Percentiles rank a stretch among this genome's conserved stretches.
Conservation (phyloP, 2,113 vertebrate genomes). For the Mesocricetus auratus region DNA sequence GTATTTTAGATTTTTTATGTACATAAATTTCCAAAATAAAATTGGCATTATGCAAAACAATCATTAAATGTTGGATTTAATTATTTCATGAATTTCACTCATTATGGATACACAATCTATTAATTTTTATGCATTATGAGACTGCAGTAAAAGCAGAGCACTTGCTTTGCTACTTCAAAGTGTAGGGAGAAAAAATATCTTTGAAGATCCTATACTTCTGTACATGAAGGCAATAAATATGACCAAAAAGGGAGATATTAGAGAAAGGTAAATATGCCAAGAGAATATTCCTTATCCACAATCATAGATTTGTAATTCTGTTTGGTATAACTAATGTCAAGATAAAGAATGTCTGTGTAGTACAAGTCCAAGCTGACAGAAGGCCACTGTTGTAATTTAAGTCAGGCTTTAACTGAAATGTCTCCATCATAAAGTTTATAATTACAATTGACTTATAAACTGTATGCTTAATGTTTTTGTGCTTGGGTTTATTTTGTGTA, state of each 20-base stretch:
- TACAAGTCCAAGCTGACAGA: neutral
- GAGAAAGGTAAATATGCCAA: neutral
- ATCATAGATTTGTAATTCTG: neutral
- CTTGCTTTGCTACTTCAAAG: neutral
- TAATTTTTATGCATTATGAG: neutral
- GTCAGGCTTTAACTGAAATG: neutral
- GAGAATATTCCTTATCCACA: neutral
- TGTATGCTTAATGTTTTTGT: neutral
- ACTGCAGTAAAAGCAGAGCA: neutral
- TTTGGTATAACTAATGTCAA: neutral
- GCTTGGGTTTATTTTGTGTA: neutral
- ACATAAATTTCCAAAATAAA: conserved; percentile 25
- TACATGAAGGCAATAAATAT: conserved; percentile 4
- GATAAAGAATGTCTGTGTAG: neutral
- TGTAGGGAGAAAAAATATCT: neutral
- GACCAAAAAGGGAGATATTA: neutral
- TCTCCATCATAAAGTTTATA: neutral
- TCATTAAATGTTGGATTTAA: neutral
- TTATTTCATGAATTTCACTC: neutral
- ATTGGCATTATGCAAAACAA: conserved; percentile 18
- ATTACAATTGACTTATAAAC: neutral
- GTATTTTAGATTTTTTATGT: neutral
- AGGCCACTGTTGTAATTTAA: neutral
- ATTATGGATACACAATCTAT: neutral
- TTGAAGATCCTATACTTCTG: neutral